These are phyloP conservation scores for Puffinus mauretanicus DNA, from an alignment of 2,113 vertebrate species.

Conservation along the genomic window DNA sequence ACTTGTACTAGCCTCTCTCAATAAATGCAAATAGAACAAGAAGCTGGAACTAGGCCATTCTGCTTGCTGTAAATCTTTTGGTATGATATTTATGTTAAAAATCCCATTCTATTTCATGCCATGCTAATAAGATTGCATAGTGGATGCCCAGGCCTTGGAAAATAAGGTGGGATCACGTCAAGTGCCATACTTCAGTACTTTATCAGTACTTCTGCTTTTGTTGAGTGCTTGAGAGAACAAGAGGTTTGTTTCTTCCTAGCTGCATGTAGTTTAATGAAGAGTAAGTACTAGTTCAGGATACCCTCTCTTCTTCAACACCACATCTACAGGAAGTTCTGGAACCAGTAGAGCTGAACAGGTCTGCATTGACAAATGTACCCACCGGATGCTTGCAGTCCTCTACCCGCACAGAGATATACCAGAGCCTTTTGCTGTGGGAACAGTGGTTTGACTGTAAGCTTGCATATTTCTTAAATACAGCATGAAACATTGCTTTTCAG, in stretches of 20 bases:
- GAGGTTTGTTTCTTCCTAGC: background rate
- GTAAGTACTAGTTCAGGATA: background rate
- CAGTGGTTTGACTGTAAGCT: background rate
- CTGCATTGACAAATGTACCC: background rate
- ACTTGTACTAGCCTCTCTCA: background rate
- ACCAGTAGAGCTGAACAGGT: background rate
- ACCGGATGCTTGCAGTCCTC: background rate
- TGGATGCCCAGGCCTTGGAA: background rate
- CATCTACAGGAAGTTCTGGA: background rate
- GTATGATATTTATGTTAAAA: background rate
- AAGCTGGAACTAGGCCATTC: background rate
- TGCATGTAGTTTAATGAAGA: background rate
- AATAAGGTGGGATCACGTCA: background rate
- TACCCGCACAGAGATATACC: rapidly evolving
- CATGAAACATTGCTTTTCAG: background rate
- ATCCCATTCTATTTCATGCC: background rate
- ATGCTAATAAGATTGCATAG: background rate
- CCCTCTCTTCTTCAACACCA: background rate
- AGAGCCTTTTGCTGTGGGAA: background rate
- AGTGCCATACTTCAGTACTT: background rate
- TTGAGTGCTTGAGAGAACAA: background rate
- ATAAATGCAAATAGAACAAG: background rate
- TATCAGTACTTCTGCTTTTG: background rate
- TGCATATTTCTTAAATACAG: background rate
- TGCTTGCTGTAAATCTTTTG: background rate